These are phyloP conservation scores for Microplitis deprimator DNA, from an alignment of 2,888 invertebrate species.

Conservation along the genomic window DNA sequence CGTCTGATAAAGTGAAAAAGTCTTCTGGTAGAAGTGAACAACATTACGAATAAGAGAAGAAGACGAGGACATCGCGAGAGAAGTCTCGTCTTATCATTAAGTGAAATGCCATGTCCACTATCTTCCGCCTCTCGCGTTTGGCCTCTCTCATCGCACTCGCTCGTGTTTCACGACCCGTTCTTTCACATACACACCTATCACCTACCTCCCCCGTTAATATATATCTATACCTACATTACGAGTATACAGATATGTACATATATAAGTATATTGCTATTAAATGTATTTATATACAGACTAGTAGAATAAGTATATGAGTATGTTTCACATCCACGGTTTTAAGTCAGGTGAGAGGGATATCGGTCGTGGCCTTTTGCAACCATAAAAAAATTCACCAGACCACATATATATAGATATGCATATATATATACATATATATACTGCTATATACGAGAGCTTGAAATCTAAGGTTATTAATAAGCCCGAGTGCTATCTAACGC, in stretches of 20 bases:
- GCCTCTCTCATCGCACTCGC: conserved; percentile 38
- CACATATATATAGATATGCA: neutral
- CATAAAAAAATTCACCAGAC: neutral
- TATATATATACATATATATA: conserved; percentile 16
- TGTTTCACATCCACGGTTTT: conserved; percentile 42
- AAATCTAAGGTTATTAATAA: conserved; percentile 69
- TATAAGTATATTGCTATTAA: conserved; percentile 45
- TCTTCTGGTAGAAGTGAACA: conserved; percentile 15
- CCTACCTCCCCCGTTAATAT: neutral
- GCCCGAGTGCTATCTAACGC: conserved; percentile 68
- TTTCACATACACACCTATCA: conserved; percentile 27
- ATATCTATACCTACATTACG: neutral
- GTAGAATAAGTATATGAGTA: conserved; percentile 23
- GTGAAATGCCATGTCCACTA: conserved; percentile 72
- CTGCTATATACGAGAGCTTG: conserved; percentile 31
- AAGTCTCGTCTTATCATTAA: conserved; percentile 69
- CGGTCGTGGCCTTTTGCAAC: conserved; percentile 40
- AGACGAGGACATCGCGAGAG: conserved; percentile 50
- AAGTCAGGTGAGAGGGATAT: conserved; percentile 49
- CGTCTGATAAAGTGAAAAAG: conserved; percentile 58
- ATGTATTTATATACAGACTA: conserved; percentile 23
- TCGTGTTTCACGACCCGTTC: conserved; percentile 34
- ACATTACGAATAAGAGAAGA: conserved; percentile 40
- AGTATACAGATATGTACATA: neutral
- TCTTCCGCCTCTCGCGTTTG: conserved; percentile 57